Base-by-base conservation (phyloP, 2,888 invertebrate species). In the Ochropacha duplaris region DNA sequence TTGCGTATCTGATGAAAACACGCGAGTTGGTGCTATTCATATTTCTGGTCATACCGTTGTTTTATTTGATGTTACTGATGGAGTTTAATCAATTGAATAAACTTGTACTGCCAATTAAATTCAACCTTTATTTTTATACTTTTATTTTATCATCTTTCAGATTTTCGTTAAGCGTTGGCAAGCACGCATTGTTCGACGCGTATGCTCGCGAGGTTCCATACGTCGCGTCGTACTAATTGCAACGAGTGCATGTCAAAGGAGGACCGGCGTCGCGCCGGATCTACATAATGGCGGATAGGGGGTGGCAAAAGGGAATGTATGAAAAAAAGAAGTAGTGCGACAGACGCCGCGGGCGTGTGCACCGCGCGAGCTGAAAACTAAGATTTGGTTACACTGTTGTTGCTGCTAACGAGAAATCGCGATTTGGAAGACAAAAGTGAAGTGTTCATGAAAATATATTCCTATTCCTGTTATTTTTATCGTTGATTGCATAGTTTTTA, bases 251-350 rank as follows among this genome's bases (percentile, higher is more conserved):
- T 90, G 90, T 90, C 90, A 91, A 91, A 91, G 89, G 85, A 86
- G 77, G 80, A 90, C 90, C 92, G 92, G 91, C 91, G 91, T 84
- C 91, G 89, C 82, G 83, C 83, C 90, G 88, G 89, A 89, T 89
- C 84, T 84, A 87, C 87, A 90, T 90, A 91, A 92, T 91, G 83
- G 89, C 81, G 87, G 87, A 87, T 84, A 83, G 85, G 87, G 90
- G 85, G 70, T 78, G 76, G 81, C 72, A 80, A 86, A 84, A 85
- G 79, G 79, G 88, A 86, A 87, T 84, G 86, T 83, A 85, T 84
- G 87, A 75, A 52, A 50, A 84, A 88, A 86, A n/a, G n/a, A 79
- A 84, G 78, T 74, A 73, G 79, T 79, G 83, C 80, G 83, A 79
- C 81, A 86, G 79, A 81, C 83, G 81, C 82, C 81, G 72, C 74